These are phyloP conservation scores for Sycophaga agraensis DNA, from an alignment of 1,140 invertebrate species.

Conservation along the genomic window DNA sequence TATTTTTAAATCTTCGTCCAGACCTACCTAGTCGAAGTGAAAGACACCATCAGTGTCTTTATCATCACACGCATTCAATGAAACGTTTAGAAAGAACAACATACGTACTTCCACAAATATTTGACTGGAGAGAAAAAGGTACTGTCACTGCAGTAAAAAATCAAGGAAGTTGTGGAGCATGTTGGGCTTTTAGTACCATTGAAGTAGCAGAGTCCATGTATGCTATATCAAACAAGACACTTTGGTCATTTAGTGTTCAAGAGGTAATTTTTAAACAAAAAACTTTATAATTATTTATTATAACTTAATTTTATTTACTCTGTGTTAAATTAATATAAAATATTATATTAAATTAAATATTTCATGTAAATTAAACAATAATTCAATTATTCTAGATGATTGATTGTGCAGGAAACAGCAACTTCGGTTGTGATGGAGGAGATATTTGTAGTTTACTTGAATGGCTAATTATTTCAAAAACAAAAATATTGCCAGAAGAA, in stretches of 20 bases:
- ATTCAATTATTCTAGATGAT: constrained; percentile 62
- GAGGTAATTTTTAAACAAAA: constrained; percentile 53
- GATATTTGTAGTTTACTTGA: constrained; percentile 75
- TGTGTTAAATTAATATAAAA: background rate
- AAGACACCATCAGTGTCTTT: constrained; percentile 37
- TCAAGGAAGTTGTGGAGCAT: constrained; percentile 80
- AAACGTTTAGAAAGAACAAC: constrained; percentile 39
- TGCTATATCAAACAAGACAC: constrained; percentile 66
- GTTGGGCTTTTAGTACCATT: constrained; percentile 83
- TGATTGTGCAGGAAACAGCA: constrained; percentile 75
- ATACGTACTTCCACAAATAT: constrained; percentile 38
- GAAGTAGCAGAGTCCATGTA: constrained; percentile 78
- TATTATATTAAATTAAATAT: background rate
- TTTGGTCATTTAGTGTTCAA: constrained; percentile 73
- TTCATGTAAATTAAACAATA: background rate
- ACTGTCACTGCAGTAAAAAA: constrained; percentile 71
- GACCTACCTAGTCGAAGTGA: constrained; percentile 39
- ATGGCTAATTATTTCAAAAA: constrained; percentile 68
- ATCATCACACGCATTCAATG: constrained; percentile 37
- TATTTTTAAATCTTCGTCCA: constrained; percentile 55
- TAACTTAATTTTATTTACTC: background rate
- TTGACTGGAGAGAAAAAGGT: constrained; percentile 67
- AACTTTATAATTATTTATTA: background rate
- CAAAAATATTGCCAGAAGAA: constrained; percentile 61
- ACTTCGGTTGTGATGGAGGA: constrained; percentile 79